These are phyloP conservation scores for Suricata suricatta DNA, from an alignment of 2,113 vertebrate genomes.

Conservation along the genomic window DNA sequence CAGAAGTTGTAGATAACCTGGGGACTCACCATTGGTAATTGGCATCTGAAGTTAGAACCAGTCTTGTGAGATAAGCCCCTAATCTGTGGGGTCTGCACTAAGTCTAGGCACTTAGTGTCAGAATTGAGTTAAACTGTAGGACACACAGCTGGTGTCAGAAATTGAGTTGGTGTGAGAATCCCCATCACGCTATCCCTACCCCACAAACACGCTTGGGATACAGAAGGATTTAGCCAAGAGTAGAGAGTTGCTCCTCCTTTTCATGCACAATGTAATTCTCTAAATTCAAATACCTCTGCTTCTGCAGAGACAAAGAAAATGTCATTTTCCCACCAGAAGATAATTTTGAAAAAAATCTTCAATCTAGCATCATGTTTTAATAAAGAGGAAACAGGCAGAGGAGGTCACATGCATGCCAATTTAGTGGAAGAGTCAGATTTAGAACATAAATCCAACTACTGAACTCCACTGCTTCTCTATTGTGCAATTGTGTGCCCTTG, in stretches of 20 bases:
- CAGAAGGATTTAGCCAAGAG: background rate
- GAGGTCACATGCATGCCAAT: background rate
- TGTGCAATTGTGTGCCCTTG: background rate
- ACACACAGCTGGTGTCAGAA: background rate
- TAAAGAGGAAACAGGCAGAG: background rate
- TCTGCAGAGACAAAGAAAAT: background rate
- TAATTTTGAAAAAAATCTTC: background rate
- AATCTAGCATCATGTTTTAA: background rate
- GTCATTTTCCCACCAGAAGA: background rate
- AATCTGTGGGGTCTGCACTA: background rate
- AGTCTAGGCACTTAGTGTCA: background rate
- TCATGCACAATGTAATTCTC: background rate
- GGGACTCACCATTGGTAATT: background rate
- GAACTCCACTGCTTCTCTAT: background rate
- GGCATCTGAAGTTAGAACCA: background rate
- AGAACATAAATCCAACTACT: background rate
- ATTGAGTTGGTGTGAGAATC: background rate
- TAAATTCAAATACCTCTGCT: background rate
- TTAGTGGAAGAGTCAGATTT: background rate
- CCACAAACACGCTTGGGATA: background rate
- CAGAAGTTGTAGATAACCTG: background rate
- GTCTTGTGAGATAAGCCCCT: background rate
- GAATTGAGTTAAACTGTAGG: background rate
- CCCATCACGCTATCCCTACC: too few species aligned
- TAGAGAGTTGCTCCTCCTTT: background rate